A percentile compares a stretch with the other conserved stretches of the same genome.
These are phyloP conservation scores for Macrosteles quadrilineatus DNA, from an alignment of 1,140 invertebrate species.

Conservation along the genomic window DNA sequence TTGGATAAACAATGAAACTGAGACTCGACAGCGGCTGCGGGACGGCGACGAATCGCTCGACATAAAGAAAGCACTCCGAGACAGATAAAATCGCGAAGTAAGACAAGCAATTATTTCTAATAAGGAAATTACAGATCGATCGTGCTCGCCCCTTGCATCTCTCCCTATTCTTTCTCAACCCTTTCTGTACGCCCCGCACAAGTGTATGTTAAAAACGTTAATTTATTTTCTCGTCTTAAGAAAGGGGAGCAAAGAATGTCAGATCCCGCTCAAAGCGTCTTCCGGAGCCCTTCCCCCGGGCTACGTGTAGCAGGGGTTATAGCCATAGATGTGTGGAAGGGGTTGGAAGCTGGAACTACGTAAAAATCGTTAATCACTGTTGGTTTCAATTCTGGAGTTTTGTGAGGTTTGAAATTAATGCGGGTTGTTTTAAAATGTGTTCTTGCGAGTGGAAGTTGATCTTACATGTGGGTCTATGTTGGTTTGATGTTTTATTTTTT, in stretches of 20 bases:
- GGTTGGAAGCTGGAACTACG: too few species aligned
- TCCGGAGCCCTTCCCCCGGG: too few species aligned
- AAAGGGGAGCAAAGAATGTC: conserved; percentile 29
- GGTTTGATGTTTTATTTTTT: too few species aligned
- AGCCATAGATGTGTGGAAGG: too few species aligned
- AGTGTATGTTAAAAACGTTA: conserved; percentile 31
- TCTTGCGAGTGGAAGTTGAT: too few species aligned
- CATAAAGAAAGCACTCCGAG: conserved; percentile 12
- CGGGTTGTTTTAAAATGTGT: too few species aligned
- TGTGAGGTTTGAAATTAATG: too few species aligned
- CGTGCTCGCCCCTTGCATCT: background rate
- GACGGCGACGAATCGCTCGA: background rate
- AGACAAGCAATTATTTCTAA: conserved; percentile 29
- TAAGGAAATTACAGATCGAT: conserved; percentile 30
- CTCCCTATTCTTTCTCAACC: conserved; percentile 25
- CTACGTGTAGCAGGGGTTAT: too few species aligned
- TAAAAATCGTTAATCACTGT: too few species aligned
- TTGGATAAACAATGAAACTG: too few species aligned
- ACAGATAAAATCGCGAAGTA: conserved; percentile 24
- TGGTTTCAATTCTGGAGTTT: too few species aligned
- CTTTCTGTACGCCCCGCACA: conserved; percentile 8
- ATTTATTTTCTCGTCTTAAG: conserved; percentile 32
- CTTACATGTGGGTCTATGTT: too few species aligned
- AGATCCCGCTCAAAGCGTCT: background rate
- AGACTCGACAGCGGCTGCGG: background rate